phyloP scores from a whole-genome alignment of 2,888 invertebrate genomes.

The Heliconius aoede region DNA sequence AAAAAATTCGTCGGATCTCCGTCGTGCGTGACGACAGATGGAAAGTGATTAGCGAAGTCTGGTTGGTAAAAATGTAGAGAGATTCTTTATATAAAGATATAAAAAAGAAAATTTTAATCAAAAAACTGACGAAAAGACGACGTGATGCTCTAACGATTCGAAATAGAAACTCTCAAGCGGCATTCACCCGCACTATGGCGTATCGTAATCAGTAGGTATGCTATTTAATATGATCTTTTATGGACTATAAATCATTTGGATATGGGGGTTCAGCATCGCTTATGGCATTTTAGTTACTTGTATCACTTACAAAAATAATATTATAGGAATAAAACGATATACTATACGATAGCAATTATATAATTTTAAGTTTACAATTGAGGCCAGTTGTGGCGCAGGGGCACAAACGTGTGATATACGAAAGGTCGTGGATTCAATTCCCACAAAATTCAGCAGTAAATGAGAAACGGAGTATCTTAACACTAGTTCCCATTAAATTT shows the following conservation, averaged over 20 bases:
- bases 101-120: constrained; percentile 72
- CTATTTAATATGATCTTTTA: constrained; percentile 62
- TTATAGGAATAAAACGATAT: too few relatives aligned
- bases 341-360: too few relatives aligned
- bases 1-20: constrained; percentile 52
- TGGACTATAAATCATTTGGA: constrained; percentile 65
- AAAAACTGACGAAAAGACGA: constrained; percentile 55
- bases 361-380: too few relatives aligned
- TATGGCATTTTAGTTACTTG: constrained; percentile 42
- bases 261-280: constrained; percentile 54
- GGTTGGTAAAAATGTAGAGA: constrained; percentile 48
- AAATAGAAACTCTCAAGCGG: constrained; percentile 69
- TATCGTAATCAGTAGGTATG: constrained; percentile 64
- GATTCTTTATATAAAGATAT: constrained; percentile 58
- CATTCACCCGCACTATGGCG: constrained; percentile 59
- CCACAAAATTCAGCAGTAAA: too few relatives aligned
- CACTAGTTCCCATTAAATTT: too few relatives aligned
- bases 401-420: too few relatives aligned
- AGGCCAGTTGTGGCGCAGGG: too few relatives aligned
- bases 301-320: constrained; percentile 5
- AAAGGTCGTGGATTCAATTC: too few relatives aligned
- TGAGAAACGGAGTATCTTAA: too few relatives aligned
- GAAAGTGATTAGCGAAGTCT: constrained; percentile 58
- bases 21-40: constrained; percentile 59
- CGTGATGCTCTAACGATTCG: constrained; percentile 65